Evolutionary conservation across 2,888 invertebrate genomes (phyloP).

Genomic region (Melanargia galathea): DNA sequence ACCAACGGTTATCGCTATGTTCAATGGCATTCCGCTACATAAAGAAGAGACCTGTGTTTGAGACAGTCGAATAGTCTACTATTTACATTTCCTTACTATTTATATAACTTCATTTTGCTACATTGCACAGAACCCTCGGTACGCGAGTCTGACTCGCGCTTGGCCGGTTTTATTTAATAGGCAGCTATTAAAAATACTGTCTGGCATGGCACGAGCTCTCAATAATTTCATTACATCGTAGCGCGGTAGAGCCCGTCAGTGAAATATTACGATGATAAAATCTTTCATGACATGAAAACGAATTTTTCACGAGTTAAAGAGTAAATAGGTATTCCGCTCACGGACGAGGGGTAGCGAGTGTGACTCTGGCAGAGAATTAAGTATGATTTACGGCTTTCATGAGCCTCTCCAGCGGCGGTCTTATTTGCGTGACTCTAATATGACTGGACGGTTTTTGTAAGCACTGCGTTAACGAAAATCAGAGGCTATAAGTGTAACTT

Average conservation of each 20-base stretch:
- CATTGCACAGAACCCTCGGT: too few relatives aligned
- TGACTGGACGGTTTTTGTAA: slow-evolving; percentile 36
- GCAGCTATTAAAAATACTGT: neutral
- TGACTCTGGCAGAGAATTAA: slow-evolving; percentile 66
- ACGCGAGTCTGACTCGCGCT: too few relatives aligned
- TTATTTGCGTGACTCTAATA: slow-evolving; percentile 58
- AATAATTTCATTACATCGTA: slow-evolving; percentile 20
- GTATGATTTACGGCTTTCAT: slow-evolving; percentile 75
- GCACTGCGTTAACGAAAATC: slow-evolving; percentile 11
- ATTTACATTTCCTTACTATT: too few relatives aligned
- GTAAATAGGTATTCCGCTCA: slow-evolving; percentile 68
- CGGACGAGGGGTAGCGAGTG: slow-evolving; percentile 60
- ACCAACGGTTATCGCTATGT: too few relatives aligned
- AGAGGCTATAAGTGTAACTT: neutral
- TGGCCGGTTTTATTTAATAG: neutral
- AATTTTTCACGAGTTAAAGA: slow-evolving; percentile 39
- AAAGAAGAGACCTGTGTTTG: too few relatives aligned
- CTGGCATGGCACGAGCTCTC: slow-evolving; percentile 6
- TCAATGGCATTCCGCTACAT: too few relatives aligned
- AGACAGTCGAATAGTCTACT: too few relatives aligned
- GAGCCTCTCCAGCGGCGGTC: slow-evolving; percentile 57
- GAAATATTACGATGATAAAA: slow-evolving; percentile 28
- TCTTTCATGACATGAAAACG: slow-evolving; percentile 30
- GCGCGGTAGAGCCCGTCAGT: slow-evolving; percentile 3
- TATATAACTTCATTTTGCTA: too few relatives aligned